Conservation (phyloP, 2,113 vertebrate genomes). For the Prionailurus bengalensis region DNA sequence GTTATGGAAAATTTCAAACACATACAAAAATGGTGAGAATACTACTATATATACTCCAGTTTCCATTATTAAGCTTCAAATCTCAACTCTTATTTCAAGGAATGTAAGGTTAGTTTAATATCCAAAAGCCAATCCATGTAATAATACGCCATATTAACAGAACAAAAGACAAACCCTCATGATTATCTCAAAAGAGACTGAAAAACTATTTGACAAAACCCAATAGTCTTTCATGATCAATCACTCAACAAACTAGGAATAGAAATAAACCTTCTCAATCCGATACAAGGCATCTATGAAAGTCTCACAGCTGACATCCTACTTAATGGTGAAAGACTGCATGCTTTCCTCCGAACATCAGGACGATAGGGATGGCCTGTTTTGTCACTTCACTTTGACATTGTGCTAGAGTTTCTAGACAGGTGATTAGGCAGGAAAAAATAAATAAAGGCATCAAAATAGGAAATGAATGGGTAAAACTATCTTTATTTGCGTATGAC, state of each 20-base stretch:
- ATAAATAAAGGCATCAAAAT: neutral
- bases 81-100: neutral
- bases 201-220: neutral
- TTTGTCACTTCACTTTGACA: neutral
- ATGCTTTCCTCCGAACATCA: neutral
- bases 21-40: neutral
- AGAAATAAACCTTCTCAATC: neutral
- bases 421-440: neutral
- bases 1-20: neutral
- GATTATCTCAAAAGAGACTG: neutral
- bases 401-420: neutral
- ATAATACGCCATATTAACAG: neutral
- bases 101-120: neutral
- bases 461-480: neutral
- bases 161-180: neutral
- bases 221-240: neutral
- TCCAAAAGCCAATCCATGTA: neutral
- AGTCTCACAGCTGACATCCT: neutral
- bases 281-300: neutral
- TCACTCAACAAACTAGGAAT: neutral
- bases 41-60: neutral
- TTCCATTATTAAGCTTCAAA: neutral
- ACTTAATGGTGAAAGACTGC: neutral
- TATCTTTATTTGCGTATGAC: neutral
- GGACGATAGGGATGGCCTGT: neutral